phyloP scores from a whole-genome alignment of 2,113 vertebrate species.

The Eubucco bourcierii region DNA sequence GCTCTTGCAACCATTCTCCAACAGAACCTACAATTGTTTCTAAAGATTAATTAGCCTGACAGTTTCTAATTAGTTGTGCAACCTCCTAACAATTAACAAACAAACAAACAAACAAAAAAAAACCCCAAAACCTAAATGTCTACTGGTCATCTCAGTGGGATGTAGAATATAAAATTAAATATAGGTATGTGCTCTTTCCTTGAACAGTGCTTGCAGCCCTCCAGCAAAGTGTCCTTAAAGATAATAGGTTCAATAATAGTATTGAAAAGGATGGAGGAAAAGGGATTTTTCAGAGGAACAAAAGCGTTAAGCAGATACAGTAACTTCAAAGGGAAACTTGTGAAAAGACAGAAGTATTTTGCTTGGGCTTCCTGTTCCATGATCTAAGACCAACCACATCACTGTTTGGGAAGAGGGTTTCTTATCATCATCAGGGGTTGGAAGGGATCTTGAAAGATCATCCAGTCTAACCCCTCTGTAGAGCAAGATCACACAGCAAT shows the following conservation, averaged over 20 bases:
- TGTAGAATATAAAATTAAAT: neutral
- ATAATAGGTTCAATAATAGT: neutral
- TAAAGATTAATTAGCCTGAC: neutral
- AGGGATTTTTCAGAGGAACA: neutral
- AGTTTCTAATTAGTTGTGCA: neutral
- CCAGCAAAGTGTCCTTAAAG: neutral
- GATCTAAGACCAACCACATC: neutral
- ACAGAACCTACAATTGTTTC: neutral
- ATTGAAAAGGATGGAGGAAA: neutral
- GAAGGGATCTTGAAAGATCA: too few species aligned
- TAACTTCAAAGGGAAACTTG: neutral
- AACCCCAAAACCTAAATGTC: neutral
- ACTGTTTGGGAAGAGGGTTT: neutral
- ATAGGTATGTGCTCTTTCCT: neutral
- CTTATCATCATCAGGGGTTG: neutral
- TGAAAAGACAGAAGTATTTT: neutral
- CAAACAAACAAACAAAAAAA: neutral
- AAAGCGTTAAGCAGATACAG: neutral
- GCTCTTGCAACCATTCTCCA: too few species aligned
- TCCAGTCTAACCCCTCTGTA: too few species aligned
- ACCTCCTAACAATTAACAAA: neutral
- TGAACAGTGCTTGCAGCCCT: neutral
- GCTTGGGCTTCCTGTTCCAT: fast-evolving
- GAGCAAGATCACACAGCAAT: too few species aligned
- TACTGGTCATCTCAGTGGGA: neutral